Evolutionary conservation across 1,140 invertebrate species (phyloP), one percentile per base, ranked within the genome.

Genomic region (Penaeus japonicus): DNA sequence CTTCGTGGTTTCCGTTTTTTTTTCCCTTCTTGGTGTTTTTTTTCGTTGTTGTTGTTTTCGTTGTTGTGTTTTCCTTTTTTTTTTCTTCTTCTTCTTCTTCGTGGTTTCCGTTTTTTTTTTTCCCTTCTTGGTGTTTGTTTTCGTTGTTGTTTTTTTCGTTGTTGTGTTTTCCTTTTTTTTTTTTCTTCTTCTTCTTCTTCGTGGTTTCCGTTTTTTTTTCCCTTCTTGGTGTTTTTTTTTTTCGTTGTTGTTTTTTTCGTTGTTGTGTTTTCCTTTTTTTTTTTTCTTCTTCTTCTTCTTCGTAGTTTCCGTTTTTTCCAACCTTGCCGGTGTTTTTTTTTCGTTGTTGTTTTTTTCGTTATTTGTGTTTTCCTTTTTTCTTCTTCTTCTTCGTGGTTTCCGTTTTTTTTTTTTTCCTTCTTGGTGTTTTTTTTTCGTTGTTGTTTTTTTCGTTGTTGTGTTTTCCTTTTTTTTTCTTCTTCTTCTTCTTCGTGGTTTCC

Each of bases 101-200:
- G 70, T 92, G 87, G 82, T 39, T 39, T 39, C 0, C 4, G 4
- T n/a, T n/a, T n/a, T n/a, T n/a, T 39, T 39, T 5, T 2, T 77
- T 47, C 73, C n/a, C 7, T 65, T 65, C 5, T n/a, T n/a, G n/a
- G n/a, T n/a, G n/a, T n/a, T n/a, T n/a, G n/a, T n/a, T n/a, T n/a
- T n/a, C 27, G 27, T n/a, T n/a, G n/a, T n/a, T n/a, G n/a, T n/a
- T n/a, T n/a, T n/a, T n/a, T n/a, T n/a, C n/a, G n/a, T n/a, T n/a
- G n/a, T n/a, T n/a, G n/a, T n/a, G n/a, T n/a, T n/a, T n/a, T n/a
- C n/a, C n/a, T n/a, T n/a, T n/a, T n/a, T n/a, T 20, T 75, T 75
- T n/a, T n/a, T n/a, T n/a, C n/a, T n/a, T n/a, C n/a, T n/a, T n/a
- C n/a, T n/a, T n/a, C n/a, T n/a, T n/a, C n/a, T n/a, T n/a, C n/a